These are phyloP conservation scores for Diplodus puntazzo DNA, from an alignment of 2,797 vertebrate genomes.

Conservation along the genomic window DNA sequence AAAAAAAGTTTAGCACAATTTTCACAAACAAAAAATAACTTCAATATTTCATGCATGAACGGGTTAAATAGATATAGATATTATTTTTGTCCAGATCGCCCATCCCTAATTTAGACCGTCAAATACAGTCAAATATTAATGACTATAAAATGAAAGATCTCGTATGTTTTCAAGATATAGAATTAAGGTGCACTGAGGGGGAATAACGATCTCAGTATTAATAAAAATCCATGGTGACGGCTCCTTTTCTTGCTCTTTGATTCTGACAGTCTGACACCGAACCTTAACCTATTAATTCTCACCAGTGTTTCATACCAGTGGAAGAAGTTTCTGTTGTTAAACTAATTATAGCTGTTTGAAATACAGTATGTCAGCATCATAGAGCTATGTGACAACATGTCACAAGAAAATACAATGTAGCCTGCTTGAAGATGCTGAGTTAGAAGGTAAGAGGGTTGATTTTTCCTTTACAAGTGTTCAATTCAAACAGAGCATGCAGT, in stretches of 20 bases:
- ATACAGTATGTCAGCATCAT: background rate
- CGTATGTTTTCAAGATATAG: background rate
- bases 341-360: conserved; percentile 7
- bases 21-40: too few relatives aligned
- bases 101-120: too few relatives aligned
- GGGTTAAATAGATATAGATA: too few relatives aligned
- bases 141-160: background rate
- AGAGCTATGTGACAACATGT: background rate
- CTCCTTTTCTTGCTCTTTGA: background rate
- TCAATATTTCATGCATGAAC: too few relatives aligned
- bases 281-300: background rate
- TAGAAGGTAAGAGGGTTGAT: background rate
- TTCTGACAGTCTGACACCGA: conserved; percentile 6
- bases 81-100: too few relatives aligned
- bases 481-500: background rate
- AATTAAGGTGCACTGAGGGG: background rate
- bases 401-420: background rate
- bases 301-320: background rate
- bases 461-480: conserved; percentile 11
- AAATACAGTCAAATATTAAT: too few relatives aligned
- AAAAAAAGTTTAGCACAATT: too few relatives aligned
- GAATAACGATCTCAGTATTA: background rate
- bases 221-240: background rate
- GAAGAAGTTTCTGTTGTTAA: background rate
- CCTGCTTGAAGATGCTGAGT: too few relatives aligned